Evolutionary conservation across 2,113 vertebrate species (phyloP), one percentile per base, ranked within the genome.

Genomic region (Scalopus aquaticus): DNA sequence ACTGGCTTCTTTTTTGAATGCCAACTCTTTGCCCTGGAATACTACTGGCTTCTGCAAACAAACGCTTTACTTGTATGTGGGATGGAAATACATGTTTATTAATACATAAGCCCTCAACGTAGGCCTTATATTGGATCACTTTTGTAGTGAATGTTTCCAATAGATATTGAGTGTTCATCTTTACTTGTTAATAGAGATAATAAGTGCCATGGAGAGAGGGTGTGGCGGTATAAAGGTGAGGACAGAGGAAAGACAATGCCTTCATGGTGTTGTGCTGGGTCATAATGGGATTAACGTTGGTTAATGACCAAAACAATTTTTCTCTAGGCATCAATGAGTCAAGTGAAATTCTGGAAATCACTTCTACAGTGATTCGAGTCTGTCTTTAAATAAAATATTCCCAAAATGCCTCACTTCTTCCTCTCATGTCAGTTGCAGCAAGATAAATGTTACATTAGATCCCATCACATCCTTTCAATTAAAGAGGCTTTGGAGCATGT

Each of bases 381-480:
- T 97, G 93, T 90, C 96, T 98, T 98, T 98, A 98, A 98, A 98
- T 98, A 97, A 98, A 98, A 97, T 82, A 95, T 98, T 97, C 92
- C 87, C 97, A 98, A 96, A 98, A 97, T 54, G 84, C 74, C 93
- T 78, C 42, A 0, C 0, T 88, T 97, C 3, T 97, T 92, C 92
- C 83, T 96, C 85, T 96, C 9, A 12, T 98, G 94, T 97, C 97
- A 98, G 91, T 90, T 85, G 15, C 69, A 96, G 77, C 58, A 97
- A 97, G 95, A 97, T 94, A 97, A 97, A 97, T 96, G 82, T 93
- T 93, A 93, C 77, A 85, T 97, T 97, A 78, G 92, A 96, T 97
- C 89, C 88, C 74, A 87, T 97, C 77, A 76, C 91, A 96, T 96
- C 76, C 13, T 97, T 98, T 97, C 70, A 95, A 95, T 97, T 97